These are phyloP conservation scores for Eupithecia centaureata DNA, from an alignment of 2,888 invertebrate species.

Conservation along the genomic window DNA sequence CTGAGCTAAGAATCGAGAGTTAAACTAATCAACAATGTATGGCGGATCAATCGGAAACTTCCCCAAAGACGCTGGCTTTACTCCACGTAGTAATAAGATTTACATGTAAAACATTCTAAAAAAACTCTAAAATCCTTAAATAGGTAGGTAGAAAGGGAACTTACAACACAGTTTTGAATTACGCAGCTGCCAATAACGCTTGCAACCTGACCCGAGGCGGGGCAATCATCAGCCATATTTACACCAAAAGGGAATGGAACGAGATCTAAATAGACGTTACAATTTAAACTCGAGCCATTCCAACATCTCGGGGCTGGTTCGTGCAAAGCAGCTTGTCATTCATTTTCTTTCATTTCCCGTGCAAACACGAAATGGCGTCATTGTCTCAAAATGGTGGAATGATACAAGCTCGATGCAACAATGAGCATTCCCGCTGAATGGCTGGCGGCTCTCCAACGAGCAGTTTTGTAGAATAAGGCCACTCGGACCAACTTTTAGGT, in stretches of 20 bases:
- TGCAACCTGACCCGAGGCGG: slow-evolving; percentile 29
- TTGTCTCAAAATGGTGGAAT: slow-evolving; percentile 51
- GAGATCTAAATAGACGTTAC: not conserved
- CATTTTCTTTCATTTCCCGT: slow-evolving; percentile 42
- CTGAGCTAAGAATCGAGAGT: too few relatives aligned
- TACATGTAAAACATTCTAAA: not conserved
- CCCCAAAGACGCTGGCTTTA: too few relatives aligned
- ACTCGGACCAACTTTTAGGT: slow-evolving; percentile 33
- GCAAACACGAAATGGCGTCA: slow-evolving; percentile 52
- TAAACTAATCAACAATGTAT: too few relatives aligned
- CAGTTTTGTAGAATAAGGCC: slow-evolving; percentile 50
- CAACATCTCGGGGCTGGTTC: not conserved
- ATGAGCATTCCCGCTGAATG: slow-evolving; percentile 28
- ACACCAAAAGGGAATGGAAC: slow-evolving; percentile 10
- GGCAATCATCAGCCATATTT: slow-evolving; percentile 24
- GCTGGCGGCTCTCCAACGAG: slow-evolving; percentile 55
- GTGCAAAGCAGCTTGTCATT: not conserved
- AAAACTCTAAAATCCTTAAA: slow-evolving; percentile 18
- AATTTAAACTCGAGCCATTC: not conserved
- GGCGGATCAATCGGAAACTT: too few relatives aligned
- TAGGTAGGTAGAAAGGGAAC: slow-evolving; percentile 12
- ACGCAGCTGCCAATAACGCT: slow-evolving; percentile 23
- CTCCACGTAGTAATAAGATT: not conserved
- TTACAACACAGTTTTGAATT: slow-evolving; percentile 29
- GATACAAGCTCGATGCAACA: slow-evolving; percentile 39